phyloP scores from a whole-genome alignment of 2,113 vertebrate genomes.

The Podiceps cristatus region DNA sequence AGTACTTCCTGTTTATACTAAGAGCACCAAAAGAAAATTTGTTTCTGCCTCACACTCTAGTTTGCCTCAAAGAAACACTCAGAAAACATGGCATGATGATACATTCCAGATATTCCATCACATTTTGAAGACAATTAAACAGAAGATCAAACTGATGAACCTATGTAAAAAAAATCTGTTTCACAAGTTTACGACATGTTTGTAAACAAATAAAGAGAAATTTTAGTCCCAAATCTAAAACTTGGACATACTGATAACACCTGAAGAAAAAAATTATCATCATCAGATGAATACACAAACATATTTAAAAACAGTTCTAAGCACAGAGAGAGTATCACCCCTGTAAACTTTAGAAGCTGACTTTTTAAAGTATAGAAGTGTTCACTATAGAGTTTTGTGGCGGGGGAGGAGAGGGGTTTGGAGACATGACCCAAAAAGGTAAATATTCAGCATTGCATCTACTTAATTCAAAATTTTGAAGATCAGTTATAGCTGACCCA shows the following conservation, averaged over 20 bases:
- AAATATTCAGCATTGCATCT: neutral
- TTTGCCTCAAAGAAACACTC: neutral
- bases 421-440: neutral
- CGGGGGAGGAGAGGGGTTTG: too few relatives aligned
- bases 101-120: neutral
- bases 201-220: neutral
- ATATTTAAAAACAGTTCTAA: neutral
- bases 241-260: neutral
- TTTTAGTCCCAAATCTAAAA: neutral
- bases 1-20: neutral
- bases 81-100: neutral
- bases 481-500: neutral
- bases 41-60: neutral
- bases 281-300: neutral
- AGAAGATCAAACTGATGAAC: neutral
- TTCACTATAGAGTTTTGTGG: fast-evolving
- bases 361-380: neutral
- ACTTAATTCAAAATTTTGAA: neutral
- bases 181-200: neutral
- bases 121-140: neutral
- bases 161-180: neutral
- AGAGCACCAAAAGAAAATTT: neutral
- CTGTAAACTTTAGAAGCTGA: neutral
- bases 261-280: neutral
- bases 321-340: neutral